Evolutionary conservation across 2,797 vertebrate genomes (phyloP).

Genomic region (Anguilla anguilla): DNA sequence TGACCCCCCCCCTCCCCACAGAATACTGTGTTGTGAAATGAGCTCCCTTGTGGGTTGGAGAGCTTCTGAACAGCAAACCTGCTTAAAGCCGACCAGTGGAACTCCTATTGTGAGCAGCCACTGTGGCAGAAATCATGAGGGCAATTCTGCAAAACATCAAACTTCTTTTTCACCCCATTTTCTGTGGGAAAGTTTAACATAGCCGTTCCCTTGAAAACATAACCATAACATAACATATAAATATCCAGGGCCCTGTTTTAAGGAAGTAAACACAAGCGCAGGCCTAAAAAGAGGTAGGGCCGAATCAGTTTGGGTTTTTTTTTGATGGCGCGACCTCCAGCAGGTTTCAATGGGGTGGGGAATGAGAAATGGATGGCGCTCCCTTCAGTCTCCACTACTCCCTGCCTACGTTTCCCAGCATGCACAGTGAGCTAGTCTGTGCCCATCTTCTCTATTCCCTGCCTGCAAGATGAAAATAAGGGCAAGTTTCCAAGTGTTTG

Average conservation of each 20-base stretch:
- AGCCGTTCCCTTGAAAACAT: neutral
- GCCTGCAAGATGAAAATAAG: neutral
- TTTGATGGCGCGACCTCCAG: too few relatives aligned
- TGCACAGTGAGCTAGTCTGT: neutral
- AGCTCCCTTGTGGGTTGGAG: neutral
- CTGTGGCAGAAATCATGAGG: neutral
- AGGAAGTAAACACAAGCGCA: too few relatives aligned
- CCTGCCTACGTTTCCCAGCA: neutral
- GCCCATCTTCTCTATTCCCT: neutral
- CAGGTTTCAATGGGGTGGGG: too few relatives aligned
- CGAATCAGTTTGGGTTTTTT: too few relatives aligned
- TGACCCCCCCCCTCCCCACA: neutral
- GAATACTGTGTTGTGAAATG: slow-evolving; percentile 9
- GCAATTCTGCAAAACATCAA: neutral
- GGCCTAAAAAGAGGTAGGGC: too few relatives aligned
- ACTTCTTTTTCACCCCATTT: neutral
- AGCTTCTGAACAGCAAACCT: neutral
- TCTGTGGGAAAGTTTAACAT: neutral
- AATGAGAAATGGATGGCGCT: too few relatives aligned
- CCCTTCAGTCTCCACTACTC: neutral
- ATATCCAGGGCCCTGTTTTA: neutral
- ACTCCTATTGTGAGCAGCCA: neutral
- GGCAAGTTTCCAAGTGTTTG: neutral
- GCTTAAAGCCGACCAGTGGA: neutral
- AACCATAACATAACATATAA: neutral